Percentiles rank a stretch among this genome's conserved stretches.
Evolutionary conservation across 2,113 vertebrate species (phyloP).

Genomic region (Fulica atra): DNA sequence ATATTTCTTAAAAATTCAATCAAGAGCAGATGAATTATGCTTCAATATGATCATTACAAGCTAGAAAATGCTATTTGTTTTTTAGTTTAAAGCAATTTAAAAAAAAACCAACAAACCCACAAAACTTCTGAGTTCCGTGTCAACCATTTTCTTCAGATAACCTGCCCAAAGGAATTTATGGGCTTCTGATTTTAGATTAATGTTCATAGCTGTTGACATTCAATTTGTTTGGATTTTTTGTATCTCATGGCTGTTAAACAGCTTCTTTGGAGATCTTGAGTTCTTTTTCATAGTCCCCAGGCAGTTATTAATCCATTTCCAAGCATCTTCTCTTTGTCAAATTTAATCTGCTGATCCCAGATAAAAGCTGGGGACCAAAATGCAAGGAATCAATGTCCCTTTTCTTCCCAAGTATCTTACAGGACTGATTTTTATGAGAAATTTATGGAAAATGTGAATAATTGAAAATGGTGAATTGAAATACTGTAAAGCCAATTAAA

Average conservation of each 20-base stretch:
- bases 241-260: neutral
- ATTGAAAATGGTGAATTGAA: neutral
- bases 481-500: neutral
- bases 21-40: neutral
- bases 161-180: neutral
- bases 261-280: neutral
- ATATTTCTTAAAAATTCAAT: neutral
- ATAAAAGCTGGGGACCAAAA: neutral
- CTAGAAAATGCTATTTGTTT: neutral
- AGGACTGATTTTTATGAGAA: neutral
- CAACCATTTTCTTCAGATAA: neutral
- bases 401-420: neutral
- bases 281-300: neutral
- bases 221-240: neutral
- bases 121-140: neutral
- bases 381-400: neutral
- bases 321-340: neutral
- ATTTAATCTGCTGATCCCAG: neutral
- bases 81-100: neutral
- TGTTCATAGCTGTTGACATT: fast-evolving
- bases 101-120: neutral
- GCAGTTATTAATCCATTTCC: neutral
- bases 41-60: neutral
- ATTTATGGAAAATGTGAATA: neutral
- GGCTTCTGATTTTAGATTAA: neutral